These are phyloP conservation scores for Istiophorus platypterus DNA, from an alignment of 2,113 vertebrate genomes.

Conservation along the genomic window DNA sequence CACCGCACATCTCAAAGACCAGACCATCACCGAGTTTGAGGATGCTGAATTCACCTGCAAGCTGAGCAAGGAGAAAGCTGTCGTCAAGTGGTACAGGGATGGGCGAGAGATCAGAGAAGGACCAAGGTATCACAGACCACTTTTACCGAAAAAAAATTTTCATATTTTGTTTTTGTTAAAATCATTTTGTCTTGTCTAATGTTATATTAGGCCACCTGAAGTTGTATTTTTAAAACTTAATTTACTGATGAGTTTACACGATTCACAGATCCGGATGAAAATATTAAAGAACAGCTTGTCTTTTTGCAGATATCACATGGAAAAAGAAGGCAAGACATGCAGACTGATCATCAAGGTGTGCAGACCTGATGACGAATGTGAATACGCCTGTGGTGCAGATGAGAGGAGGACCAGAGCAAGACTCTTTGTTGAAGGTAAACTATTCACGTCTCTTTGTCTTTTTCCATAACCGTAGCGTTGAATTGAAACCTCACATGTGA, in stretches of 20 bases:
- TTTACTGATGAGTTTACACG: no score
- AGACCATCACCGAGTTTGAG: conserved; percentile 97
- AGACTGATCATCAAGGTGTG: conserved; percentile 92
- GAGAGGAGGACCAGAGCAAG: conserved; percentile 94
- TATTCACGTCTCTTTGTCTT: not conserved
- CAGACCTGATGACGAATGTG: conserved; percentile 95
- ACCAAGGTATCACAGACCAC: conserved; percentile 86
- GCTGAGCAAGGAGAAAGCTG: conserved; percentile 94
- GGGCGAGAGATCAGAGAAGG: conserved; percentile 96
- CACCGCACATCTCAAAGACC: conserved; percentile 90
- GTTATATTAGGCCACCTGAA: no score
- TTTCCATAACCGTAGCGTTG: not conserved
- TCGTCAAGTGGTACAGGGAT: conserved; percentile 94
- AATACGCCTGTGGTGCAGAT: conserved; percentile 97
- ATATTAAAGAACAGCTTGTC: no score
- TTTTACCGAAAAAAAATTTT: not conserved
- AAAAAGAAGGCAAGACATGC: conserved; percentile 92
- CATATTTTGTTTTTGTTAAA: not conserved
- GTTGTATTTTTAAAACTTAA: no score
- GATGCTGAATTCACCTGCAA: conserved; percentile 95
- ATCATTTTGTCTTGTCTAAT: no score
- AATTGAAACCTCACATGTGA: not conserved
- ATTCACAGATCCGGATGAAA: no score
- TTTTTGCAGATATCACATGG: conserved; percentile 90
- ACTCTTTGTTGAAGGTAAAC: conserved; percentile 95